Evolutionary conservation across 2,888 invertebrate genomes (phyloP).

Genomic region (Andrena praecox): DNA sequence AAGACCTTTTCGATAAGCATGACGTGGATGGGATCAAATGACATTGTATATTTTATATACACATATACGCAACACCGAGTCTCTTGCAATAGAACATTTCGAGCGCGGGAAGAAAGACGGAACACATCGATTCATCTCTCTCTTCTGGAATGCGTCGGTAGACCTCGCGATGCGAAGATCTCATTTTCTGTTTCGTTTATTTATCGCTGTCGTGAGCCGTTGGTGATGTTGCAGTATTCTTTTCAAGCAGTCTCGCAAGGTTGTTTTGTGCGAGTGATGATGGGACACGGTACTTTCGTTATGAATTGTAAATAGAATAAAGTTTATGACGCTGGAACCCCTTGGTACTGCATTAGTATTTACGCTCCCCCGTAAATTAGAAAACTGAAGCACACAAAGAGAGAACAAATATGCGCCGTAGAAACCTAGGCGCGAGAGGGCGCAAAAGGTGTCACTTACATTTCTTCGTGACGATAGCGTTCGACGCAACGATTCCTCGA

Average conservation of each 20-base stretch:
- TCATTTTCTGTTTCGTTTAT: constrained; percentile 29
- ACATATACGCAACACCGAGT: not conserved
- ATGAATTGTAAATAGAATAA: constrained; percentile 53
- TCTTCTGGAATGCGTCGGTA: not conserved
- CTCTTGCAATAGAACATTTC: not conserved
- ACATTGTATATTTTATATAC: constrained; percentile 22
- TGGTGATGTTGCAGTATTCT: constrained; percentile 24
- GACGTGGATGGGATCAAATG: constrained; percentile 17
- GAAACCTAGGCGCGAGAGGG: not conserved
- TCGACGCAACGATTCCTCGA: constrained; percentile 30
- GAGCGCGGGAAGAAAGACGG: not conserved
- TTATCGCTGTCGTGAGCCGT: constrained; percentile 13
- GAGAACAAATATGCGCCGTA: not conserved
- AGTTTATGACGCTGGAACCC: constrained; percentile 59
- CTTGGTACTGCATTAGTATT: constrained; percentile 45
- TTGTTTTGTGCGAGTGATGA: constrained; percentile 15
- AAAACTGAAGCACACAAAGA: not conserved
- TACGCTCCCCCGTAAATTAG: not conserved
- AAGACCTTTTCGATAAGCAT: constrained; percentile 17
- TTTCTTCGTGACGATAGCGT: not conserved
- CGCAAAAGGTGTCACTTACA: not conserved
- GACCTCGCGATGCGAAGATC: constrained; percentile 7
- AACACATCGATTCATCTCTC: not conserved
- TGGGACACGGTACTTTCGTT: constrained; percentile 36
- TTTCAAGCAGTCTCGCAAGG: constrained; percentile 8